Evolutionary conservation across 2,797 vertebrate genomes (phyloP).

Genomic region (Galago senegalensis): DNA sequence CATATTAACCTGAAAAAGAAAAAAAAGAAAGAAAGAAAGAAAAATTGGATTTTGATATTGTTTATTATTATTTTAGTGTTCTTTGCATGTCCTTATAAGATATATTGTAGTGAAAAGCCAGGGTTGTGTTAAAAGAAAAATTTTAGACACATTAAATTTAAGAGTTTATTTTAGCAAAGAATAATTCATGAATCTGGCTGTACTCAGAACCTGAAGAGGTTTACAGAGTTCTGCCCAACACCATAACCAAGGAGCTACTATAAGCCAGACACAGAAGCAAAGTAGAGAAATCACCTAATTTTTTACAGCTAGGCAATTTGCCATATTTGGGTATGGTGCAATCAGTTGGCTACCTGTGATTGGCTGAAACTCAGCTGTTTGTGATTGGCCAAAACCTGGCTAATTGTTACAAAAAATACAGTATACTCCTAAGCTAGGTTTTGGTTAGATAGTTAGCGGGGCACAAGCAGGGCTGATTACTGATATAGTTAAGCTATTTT

Average conservation of each 20-base stretch:
- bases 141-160: background rate
- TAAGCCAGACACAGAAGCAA: background rate
- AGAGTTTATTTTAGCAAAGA: background rate
- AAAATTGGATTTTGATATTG: background rate
- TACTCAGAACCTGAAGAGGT: background rate
- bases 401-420: background rate
- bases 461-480: too few relatives aligned
- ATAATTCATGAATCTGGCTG: background rate
- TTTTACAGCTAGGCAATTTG: background rate
- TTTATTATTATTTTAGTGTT: background rate
- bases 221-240: background rate
- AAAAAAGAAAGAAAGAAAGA: background rate
- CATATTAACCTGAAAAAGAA: too few relatives aligned
- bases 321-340: background rate
- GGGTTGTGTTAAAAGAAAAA: background rate
- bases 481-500: too few relatives aligned
- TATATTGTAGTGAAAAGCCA: background rate
- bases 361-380: background rate
- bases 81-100: background rate
- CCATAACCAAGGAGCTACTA: background rate
- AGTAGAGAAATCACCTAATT: background rate
- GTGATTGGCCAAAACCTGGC: background rate
- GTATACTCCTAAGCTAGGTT: background rate
- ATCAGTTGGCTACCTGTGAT: background rate
- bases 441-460: background rate